A percentile compares a stretch with the other conserved stretches of the same genome.
phyloP scores from a whole-genome alignment of 2,797 vertebrate genomes.

The Eulemur mongoz region DNA sequence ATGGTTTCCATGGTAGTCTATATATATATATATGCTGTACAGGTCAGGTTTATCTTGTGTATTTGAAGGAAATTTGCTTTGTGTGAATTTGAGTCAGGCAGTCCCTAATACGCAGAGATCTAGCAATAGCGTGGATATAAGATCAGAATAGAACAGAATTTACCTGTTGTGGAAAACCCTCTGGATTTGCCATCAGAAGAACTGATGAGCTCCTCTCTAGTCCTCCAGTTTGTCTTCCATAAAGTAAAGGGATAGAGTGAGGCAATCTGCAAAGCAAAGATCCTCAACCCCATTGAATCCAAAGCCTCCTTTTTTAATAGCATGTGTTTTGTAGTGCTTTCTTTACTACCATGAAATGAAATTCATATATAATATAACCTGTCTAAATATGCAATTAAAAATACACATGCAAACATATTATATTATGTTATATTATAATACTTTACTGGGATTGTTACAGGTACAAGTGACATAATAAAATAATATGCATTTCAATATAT shows the following conservation, averaged over 20 bases:
- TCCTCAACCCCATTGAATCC: background rate
- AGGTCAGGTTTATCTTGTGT: background rate
- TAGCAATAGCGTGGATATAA: background rate
- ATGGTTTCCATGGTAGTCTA: background rate
- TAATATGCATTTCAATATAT: background rate
- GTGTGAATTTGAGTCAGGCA: background rate
- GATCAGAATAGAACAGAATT: background rate
- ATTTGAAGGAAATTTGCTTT: background rate
- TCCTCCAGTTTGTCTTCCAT: background rate
- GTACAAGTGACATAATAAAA: background rate
- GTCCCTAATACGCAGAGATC: background rate
- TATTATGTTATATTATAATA: background rate
- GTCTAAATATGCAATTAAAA: background rate
- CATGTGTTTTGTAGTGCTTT: background rate
- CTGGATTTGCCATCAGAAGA: background rate
- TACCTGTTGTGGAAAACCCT: background rate
- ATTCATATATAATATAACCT: background rate
- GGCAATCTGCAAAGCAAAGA: background rate
- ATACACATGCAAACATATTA: background rate
- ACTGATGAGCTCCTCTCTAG: background rate
- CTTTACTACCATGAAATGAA: background rate
- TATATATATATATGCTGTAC: background rate
- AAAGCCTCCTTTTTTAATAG: background rate
- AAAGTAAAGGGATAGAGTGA: background rate
- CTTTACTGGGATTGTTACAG: background rate